Conservation (phyloP, 2,888 invertebrate genomes). For the Prionchulus punctatus region DNA sequence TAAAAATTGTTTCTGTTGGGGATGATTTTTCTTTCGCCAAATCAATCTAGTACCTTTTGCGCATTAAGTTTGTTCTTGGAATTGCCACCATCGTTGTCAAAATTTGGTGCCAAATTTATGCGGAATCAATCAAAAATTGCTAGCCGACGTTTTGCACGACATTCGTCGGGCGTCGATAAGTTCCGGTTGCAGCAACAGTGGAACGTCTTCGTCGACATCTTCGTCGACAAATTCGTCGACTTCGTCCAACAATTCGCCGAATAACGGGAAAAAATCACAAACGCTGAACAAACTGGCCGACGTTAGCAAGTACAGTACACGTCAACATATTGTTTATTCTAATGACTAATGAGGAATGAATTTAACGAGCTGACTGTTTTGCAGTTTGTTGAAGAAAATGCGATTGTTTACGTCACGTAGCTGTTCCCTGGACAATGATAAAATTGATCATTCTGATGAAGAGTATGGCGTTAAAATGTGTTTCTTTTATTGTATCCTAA, state of each 20-base stretch:
- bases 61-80: conserved; percentile 61
- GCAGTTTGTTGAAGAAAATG: background rate
- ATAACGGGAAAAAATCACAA: too few relatives aligned
- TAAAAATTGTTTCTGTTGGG: conserved; percentile 41
- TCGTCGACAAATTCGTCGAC: conserved; percentile 47
- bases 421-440: background rate
- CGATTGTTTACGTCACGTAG: background rate
- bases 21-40: too few relatives aligned
- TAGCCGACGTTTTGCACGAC: conserved; percentile 79
- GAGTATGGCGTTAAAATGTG: background rate
- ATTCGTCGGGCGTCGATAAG: conserved; percentile 36
- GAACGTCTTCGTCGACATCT: background rate
- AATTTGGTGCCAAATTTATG: conserved; percentile 91
- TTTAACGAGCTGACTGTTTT: too few relatives aligned
- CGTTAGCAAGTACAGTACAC: too few relatives aligned
- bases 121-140: conserved; percentile 90
- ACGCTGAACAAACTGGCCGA: too few relatives aligned
- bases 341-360: too few relatives aligned
- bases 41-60: background rate
- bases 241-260: too few relatives aligned
- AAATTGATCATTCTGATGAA: background rate
- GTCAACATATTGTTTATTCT: too few relatives aligned
- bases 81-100: conserved; percentile 96
- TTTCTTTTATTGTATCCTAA: background rate
- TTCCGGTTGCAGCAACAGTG: background rate